These are phyloP conservation scores for Syngnathus rostellatus DNA, from an alignment of 2,797 vertebrate genomes.

Conservation along the genomic window DNA sequence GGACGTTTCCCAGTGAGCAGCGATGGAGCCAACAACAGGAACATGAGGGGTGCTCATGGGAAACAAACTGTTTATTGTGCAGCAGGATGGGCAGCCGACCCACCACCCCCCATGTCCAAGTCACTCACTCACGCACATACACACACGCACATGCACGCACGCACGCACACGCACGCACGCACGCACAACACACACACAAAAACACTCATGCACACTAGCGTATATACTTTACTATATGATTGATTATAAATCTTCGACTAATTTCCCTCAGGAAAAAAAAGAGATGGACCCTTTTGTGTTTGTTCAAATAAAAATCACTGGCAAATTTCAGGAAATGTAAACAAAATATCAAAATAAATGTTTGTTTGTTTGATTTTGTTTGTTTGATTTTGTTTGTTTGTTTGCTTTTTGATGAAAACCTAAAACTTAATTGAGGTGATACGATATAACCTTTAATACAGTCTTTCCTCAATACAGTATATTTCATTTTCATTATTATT, in stretches of 20 bases:
- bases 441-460: not conserved
- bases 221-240: slow-evolving; percentile 34
- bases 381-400: too few species aligned
- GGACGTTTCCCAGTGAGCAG: slow-evolving; percentile 79
- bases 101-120: slow-evolving; percentile 42
- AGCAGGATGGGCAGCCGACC: slow-evolving; percentile 68
- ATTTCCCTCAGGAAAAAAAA: slow-evolving; percentile 6
- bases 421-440: not conserved
- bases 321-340: not conserved
- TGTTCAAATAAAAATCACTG: not conserved
- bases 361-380: not conserved
- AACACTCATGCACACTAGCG: slow-evolving; percentile 10
- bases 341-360: too few species aligned
- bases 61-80: slow-evolving; percentile 80
- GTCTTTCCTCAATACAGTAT: too few species aligned
- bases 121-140: slow-evolving; percentile 49
- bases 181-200: slow-evolving; percentile 43
- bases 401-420: not conserved
- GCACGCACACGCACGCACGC: slow-evolving; percentile 29
- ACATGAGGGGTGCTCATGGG: slow-evolving; percentile 78
- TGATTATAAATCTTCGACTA: slow-evolving; percentile 15
- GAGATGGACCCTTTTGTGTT: not conserved
- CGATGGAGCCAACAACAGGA: slow-evolving; percentile 75
- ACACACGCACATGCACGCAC: slow-evolving; percentile 36
- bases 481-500: too few species aligned